Evolutionary conservation across 1,140 invertebrate genomes (phyloP), one percentile per base, ranked within the genome.

Genomic region (Branchinecta lynchi): DNA sequence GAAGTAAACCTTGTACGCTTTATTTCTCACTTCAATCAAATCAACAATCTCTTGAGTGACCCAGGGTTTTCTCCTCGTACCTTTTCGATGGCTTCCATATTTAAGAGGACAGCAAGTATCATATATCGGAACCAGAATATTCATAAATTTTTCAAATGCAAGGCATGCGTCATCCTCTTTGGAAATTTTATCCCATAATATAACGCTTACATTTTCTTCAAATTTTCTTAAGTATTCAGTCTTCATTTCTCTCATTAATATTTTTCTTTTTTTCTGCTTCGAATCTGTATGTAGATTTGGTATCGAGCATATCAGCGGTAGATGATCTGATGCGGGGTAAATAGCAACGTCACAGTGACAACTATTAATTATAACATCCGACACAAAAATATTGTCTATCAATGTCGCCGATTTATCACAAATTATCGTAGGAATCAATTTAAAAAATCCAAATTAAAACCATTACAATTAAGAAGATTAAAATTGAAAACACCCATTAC

Each of bases 371-470:
- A 51, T 9, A 51, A 9, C 46, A 51, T 51, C 46, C n/a, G n/a
- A 51, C n/a, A 51, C 46, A n/a, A 51, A 51, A 51, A 51, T 51
- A 51, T 51, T 51, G 46, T 51, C 9, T 51, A 51, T 51, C n/a
- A 51, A 51, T 51, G 46, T 51, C 46, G 46, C 46, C n/a, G 46
- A 51, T 51, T 51, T 51, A 51, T 51, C 46, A 51, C 46, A 9
- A 51, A 51, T 51, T n/a, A 9, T 51, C n/a, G 46, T 9, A 9
- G 46, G 46, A 51, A 51, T 51, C 46, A 51, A 51, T 51, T 51
- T 51, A 51, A 51, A 51, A 51, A 51, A 51, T 51, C 46, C n/a
- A 51, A 51, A 51, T 51, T 51, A 51, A 51, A 51, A 51, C n/a
- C 46, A 51, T 51, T 51, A n/a, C n/a, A 51, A 51, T 51, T 51